phyloP scores from a whole-genome alignment of 2,888 invertebrate species.

The Synergus itoensis region DNA sequence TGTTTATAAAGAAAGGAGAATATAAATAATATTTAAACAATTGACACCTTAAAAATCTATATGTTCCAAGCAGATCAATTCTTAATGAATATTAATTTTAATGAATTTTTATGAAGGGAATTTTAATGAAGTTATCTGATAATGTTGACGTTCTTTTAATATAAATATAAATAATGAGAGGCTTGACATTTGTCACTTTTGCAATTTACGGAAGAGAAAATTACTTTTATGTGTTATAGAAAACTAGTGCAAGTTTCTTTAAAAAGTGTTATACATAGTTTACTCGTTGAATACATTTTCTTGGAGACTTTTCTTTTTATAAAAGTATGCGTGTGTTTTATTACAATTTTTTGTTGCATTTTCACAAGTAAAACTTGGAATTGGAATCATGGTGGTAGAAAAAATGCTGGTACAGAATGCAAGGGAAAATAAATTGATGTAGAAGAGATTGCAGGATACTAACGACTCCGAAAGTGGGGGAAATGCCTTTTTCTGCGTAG shows the following conservation, averaged over 20 bases:
- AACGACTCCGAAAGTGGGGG: conserved; percentile 62
- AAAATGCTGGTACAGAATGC: background rate
- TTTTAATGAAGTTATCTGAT: conserved; percentile 9
- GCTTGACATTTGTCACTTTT: background rate
- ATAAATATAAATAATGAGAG: conserved; percentile 2
- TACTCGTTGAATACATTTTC: background rate
- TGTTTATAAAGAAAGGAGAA: no score
- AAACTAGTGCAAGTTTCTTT: background rate
- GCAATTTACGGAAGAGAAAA: background rate
- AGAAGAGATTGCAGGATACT: conserved; percentile 50
- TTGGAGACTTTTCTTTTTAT: background rate
- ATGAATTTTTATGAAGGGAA: background rate
- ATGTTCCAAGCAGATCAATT: background rate
- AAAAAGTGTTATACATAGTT: background rate
- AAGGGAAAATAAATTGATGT: conserved; percentile 42
- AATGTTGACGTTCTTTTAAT: background rate
- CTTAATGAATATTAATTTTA: conserved; percentile 18
- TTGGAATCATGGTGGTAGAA: background rate
- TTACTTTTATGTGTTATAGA: background rate
- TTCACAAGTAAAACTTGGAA: background rate
- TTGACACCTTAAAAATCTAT: background rate
- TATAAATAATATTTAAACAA: no score
- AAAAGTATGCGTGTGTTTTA: background rate
- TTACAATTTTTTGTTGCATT: background rate
- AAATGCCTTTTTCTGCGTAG: conserved; percentile 60